Conservation (phyloP, 2,797 vertebrate species). For the Pseudomugil tenellus region DNA sequence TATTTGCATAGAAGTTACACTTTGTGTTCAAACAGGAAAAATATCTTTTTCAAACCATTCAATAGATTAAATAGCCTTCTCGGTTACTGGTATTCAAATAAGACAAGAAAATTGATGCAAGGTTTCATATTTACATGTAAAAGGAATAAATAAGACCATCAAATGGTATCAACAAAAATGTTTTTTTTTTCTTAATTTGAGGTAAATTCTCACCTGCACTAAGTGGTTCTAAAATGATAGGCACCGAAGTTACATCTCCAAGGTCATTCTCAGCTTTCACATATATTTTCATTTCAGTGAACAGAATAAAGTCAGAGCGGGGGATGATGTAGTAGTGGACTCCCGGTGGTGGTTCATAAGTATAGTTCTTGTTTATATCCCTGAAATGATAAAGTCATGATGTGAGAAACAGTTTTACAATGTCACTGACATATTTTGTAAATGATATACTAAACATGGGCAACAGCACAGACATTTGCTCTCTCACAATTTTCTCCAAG, state of each 20-base stretch:
- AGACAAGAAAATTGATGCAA: neutral
- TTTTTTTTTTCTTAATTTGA: neutral
- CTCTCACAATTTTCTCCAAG: neutral
- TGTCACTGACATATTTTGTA: conserved; percentile 7
- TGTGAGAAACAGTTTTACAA: conserved; percentile 15
- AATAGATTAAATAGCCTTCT: neutral
- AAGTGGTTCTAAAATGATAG: conserved; percentile 83
- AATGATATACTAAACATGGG: neutral
- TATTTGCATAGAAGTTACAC: neutral
- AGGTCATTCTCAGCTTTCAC: conserved; percentile 85
- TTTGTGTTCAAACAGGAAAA: no score
- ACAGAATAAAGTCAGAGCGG: conserved; percentile 78
- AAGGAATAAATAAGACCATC: neutral
- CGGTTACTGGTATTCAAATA: neutral
- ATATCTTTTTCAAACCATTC: neutral
- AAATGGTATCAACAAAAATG: neutral
- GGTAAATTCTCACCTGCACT: conserved; percentile 79
- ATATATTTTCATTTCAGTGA: conserved; percentile 81
- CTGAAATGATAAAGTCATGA: conserved; percentile 58
- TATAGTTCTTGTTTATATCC: conserved; percentile 9
- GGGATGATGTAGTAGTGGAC: conserved; percentile 77
- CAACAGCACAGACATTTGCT: neutral
- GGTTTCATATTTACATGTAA: neutral
- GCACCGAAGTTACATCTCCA: conserved; percentile 76
- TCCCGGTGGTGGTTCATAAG: conserved; percentile 53